These are phyloP conservation scores for Sphecodes monilicornis DNA, from an alignment of 2,888 invertebrate genomes.

Conservation along the genomic window DNA sequence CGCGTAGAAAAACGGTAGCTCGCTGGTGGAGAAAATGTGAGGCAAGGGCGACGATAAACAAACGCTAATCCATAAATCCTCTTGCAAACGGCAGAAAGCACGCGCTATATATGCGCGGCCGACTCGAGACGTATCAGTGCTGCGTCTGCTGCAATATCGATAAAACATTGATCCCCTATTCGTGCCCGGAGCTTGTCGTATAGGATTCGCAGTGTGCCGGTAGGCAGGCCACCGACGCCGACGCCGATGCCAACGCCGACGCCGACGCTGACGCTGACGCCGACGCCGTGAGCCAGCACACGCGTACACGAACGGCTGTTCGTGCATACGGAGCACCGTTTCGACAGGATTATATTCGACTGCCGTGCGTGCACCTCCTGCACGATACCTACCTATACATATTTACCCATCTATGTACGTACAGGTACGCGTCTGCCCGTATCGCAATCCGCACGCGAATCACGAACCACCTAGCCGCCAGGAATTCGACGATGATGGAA, in stretches of 20 bases:
- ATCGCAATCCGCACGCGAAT: slow-evolving; percentile 71
- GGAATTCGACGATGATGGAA: slow-evolving; percentile 70
- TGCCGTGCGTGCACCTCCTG: slow-evolving; percentile 60
- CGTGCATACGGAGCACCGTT: slow-evolving; percentile 68
- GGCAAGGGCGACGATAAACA: slow-evolving; percentile 77
- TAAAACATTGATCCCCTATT: slow-evolving; percentile 81
- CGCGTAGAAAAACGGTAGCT: slow-evolving; percentile 47
- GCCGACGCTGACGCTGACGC: slow-evolving; percentile 12
- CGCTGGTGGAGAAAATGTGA: slow-evolving; percentile 67
- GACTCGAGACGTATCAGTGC: slow-evolving; percentile 75
- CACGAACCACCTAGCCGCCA: slow-evolving; percentile 58
- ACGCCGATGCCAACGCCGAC: slow-evolving; percentile 6
- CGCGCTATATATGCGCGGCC: slow-evolving; percentile 73
- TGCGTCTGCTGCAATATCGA: slow-evolving; percentile 79
- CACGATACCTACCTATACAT: slow-evolving; percentile 38
- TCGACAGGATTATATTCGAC: slow-evolving; percentile 68
- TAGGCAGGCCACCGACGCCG: slow-evolving; percentile 54
- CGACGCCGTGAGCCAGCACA: slow-evolving; percentile 31
- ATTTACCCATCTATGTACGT: slow-evolving; percentile 44
- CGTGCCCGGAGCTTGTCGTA: slow-evolving; percentile 76
- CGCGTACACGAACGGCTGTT: slow-evolving; percentile 48
- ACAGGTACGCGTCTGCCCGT: slow-evolving; percentile 57
- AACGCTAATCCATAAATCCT: slow-evolving; percentile 80
- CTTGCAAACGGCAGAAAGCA: slow-evolving; percentile 77
- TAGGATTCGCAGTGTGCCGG: slow-evolving; percentile 78